Evolutionary conservation across 2,888 invertebrate genomes (phyloP).

Genomic region (Trilocha varians): DNA sequence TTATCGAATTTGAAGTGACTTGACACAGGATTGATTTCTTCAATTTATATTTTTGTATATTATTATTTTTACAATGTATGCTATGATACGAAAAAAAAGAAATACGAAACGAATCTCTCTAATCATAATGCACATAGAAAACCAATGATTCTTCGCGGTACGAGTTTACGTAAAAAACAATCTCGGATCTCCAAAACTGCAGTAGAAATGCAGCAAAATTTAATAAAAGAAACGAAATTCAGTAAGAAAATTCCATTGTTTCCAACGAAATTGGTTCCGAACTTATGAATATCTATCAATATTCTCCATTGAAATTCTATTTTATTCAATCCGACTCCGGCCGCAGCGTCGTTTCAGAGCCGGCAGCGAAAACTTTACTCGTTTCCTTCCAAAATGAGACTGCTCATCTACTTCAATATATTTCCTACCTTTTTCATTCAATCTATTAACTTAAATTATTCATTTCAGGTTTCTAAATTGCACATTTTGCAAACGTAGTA

Average conservation of each 20-base stretch:
- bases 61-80: no score
- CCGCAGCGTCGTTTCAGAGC: not conserved
- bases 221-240: not conserved
- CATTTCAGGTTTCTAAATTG: no score
- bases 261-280: not conserved
- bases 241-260: not conserved
- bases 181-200: not conserved
- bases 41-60: no score
- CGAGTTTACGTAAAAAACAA: not conserved
- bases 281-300: constrained; percentile 2
- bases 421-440: constrained; percentile 2
- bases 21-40: no score
- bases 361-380: constrained; percentile 7
- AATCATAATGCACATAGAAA: no score
- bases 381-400: constrained; percentile 10
- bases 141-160: no score
- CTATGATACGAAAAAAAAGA: no score
- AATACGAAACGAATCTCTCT: no score
- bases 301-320: not conserved
- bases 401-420: constrained; percentile 2
- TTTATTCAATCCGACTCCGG: constrained; percentile 5
- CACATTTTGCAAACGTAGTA: no score
- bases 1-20: no score
- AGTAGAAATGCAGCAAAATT: not conserved
- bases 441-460: not conserved